Base-by-base conservation (phyloP, 2,113 vertebrate species). In the Anguilla rostrata region DNA sequence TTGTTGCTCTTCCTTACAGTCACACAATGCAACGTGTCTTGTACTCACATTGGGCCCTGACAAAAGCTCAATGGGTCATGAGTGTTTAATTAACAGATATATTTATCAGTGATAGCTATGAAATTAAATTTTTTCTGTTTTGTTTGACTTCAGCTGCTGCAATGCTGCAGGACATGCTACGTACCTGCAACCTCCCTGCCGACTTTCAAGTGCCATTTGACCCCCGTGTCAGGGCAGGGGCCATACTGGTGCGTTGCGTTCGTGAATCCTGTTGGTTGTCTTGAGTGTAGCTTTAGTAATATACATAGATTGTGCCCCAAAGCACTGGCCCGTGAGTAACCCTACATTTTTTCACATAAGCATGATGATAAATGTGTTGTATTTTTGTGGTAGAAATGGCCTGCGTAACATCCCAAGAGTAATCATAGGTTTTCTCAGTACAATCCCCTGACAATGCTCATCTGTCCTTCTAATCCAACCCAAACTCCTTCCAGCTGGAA, bases 201-300 rank as follows among this genome's bases (percentile, higher is more conserved):
- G 91, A 95, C 66, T 96, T 96, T 86, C 89, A 94, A 88, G 83
- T 96, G 88, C 96, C 96, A n/a, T 95, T 94, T 88, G 93, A 96
- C 89, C 96, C 96, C 0, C 92, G 94, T 4, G 56, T 96, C 66
- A 95, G 89, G 91, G 94, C 88, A 6, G 94, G 95, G 75, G 66
- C 15, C 4, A 93, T 96, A 60, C 83, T 95, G 92, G 96, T 96
- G 82, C 90, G 93, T 78, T 9, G 22, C 8, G 5, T 49, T n/a
- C 78, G 14, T 7, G 20, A 16, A 87, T 7, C 60, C 41, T 53
- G 15, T 78, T 86, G 49, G 16, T 29, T 40, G 39, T 63, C 29
- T 78, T 40, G 11, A 46, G 26, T 84, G 66, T 75, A 39, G 16
- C 46, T 20, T 49, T 82, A 39, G 43, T 29, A 9, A 29, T 82